A percentile compares a stretch with the other conserved stretches of the same genome.
phyloP scores from a whole-genome alignment of 2,888 invertebrate genomes.

The Dryobotodes eremita region DNA sequence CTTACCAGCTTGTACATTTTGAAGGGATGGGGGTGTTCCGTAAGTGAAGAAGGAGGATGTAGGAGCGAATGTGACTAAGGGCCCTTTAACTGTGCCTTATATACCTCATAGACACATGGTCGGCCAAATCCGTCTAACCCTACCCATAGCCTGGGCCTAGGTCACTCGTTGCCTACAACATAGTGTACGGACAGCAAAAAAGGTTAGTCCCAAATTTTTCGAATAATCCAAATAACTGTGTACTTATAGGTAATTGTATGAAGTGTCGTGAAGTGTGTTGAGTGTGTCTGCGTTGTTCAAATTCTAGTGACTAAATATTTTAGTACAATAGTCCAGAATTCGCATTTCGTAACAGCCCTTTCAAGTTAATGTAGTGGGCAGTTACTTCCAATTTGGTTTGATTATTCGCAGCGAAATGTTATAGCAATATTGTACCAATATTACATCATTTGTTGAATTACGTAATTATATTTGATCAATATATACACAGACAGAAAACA shows the following conservation, averaged over 20 bases:
- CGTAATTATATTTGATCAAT: slow-evolving; percentile 35
- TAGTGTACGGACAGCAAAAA: slow-evolving; percentile 78
- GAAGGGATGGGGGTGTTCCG: slow-evolving; percentile 78
- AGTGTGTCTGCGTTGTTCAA: slow-evolving; percentile 5
- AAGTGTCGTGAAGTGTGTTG: background rate
- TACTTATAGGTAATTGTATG: background rate
- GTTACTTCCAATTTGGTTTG: slow-evolving; percentile 57
- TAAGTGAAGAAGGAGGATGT: slow-evolving; percentile 80
- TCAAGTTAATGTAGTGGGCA: slow-evolving; percentile 50
- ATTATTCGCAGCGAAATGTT: slow-evolving; percentile 57
- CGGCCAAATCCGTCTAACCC: slow-evolving; percentile 86
- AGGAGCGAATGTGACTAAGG: slow-evolving; percentile 86
- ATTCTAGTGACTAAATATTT: slow-evolving; percentile 12
- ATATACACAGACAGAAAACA: slow-evolving; percentile 36
- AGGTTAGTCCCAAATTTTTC: slow-evolving; percentile 18
- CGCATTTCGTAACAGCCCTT: slow-evolving; percentile 54
- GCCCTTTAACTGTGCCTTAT: slow-evolving; percentile 80
- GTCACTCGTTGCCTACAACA: slow-evolving; percentile 81
- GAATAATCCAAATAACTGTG: background rate
- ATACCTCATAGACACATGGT: slow-evolving; percentile 85
- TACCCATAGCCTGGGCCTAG: slow-evolving; percentile 85
- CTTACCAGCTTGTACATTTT: slow-evolving; percentile 92
- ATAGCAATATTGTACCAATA: slow-evolving; percentile 69
- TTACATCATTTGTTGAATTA: slow-evolving; percentile 74
- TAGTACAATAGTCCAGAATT: slow-evolving; percentile 21